Percentiles rank a stretch among this genome's conserved stretches.
phyloP scores from a whole-genome alignment of 2,797 vertebrate species.

The Staurois parvus region DNA sequence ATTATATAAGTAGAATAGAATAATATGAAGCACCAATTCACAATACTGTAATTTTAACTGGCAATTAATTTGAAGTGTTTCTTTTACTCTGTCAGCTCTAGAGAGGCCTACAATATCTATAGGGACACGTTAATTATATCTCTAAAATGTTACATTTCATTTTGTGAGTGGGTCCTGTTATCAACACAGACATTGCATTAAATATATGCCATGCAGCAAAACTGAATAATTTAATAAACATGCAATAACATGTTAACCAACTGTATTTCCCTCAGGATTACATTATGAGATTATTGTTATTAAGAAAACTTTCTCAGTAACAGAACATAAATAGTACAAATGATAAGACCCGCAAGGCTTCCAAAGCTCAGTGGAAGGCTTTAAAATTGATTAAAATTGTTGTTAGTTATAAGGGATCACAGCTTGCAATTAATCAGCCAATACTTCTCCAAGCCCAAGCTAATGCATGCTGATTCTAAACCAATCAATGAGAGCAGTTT shows the following conservation, averaged over 20 bases:
- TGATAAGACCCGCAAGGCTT: constrained; percentile 16
- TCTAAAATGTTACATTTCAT: constrained; percentile 40
- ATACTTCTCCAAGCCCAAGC: not conserved
- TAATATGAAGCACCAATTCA: constrained; percentile 75
- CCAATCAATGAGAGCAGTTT: not conserved
- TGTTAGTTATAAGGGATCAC: constrained; percentile 28
- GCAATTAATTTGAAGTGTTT: constrained; percentile 81
- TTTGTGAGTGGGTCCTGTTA: constrained; percentile 30
- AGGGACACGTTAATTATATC: constrained; percentile 51
- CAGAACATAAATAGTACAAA: constrained; percentile 7
- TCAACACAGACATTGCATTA: not conserved
- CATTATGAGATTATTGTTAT: constrained; percentile 41
- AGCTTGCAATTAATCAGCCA: constrained; percentile 18
- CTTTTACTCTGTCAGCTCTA: constrained; percentile 79
- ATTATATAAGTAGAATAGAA: constrained; percentile 72
- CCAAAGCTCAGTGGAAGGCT: constrained; percentile 13
- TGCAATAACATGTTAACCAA: constrained; percentile 27
- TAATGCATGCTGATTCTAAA: constrained; percentile 12
- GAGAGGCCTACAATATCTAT: constrained; percentile 74
- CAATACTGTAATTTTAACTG: constrained; percentile 75
- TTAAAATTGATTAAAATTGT: constrained; percentile 40
- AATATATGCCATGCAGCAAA: constrained; percentile 8
- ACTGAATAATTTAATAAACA: constrained; percentile 34
- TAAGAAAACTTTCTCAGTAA: constrained; percentile 29
- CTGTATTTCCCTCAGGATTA: constrained; percentile 13